Base-by-base conservation (phyloP, 30 jellyfish, hydroid and myxozoan genomes). In the Pelagia noctiluca region DNA sequence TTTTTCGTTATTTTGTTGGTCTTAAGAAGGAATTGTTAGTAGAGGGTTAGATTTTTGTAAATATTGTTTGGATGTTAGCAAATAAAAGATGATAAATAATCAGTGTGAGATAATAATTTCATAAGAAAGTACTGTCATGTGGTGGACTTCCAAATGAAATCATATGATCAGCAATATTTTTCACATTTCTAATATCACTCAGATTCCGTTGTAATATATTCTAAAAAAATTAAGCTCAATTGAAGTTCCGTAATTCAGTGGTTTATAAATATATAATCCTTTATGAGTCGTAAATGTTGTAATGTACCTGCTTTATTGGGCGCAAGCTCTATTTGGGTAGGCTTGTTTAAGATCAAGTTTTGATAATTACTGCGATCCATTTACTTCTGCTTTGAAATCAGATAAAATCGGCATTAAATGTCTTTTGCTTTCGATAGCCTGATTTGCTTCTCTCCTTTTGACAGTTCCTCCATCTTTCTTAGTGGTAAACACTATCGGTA, bases 141-240 rank as follows among this genome's bases (percentile, higher is more conserved):
- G n/a, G n/a, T n/a, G n/a, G n/a, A n/a, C n/a, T 79, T 0, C 88
- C 90, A 18, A 19, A 24, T 25, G 67, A 0, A 25, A 79, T 79
- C 18, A 88, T 81, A 37, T 88, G 95, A 50, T 88, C 97, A 5
- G 88, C 81, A 19, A 77, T 77, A 46, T 82, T 82, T 36, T 70
- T 68, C 36, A 83, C 93, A 25, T 82, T 71, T 78, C 24, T 12
- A 2, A 67, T 65, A 61, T 68, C 84, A 28, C 84, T 29, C 36
- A 81, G 57, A 30, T 61, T 68, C 21, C 81, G 62, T 64, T 65
- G 76, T 12, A 68, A 71, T 16, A 53, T 50, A 60, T 82, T 80
- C 49, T 68, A 71, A 50, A 82, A 82, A 29, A 82, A 46, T 35
- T 67, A 86, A 21, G 86, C 92, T 48, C 78, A 38, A 76, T 63